Conservation (phyloP, 1,140 invertebrate species). For the Drosophila nasuta region DNA sequence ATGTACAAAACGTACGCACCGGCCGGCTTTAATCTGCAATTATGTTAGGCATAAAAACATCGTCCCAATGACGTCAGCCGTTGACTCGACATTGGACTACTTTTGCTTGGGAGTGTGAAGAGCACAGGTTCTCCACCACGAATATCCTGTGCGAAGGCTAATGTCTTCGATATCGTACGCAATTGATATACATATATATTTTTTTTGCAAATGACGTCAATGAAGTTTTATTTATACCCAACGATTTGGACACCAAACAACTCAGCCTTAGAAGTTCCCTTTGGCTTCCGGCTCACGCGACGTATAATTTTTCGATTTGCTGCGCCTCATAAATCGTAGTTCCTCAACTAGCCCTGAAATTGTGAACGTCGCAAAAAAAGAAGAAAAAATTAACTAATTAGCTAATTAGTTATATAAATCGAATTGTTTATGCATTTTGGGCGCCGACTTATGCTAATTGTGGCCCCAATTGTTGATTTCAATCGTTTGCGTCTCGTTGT, state of each 20-base stretch:
- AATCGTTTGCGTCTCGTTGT: not conserved
- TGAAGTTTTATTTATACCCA: slow-evolving; percentile 11
- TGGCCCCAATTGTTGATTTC: slow-evolving; percentile 34
- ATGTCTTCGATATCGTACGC: no score
- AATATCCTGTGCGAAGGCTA: slow-evolving; percentile 9
- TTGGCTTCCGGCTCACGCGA: slow-evolving; percentile 26
- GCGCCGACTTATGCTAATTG: slow-evolving; percentile 29
- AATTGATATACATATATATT: not conserved
- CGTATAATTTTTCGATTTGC: slow-evolving; percentile 8
- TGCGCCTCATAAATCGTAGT: slow-evolving; percentile 24
- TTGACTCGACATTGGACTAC: slow-evolving; percentile 69
- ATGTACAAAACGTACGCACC: slow-evolving; percentile 35
- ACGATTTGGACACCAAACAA: not conserved
- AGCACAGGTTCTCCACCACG: not conserved
- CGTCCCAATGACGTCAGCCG: slow-evolving; percentile 59
- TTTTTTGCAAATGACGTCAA: slow-evolving; percentile 24
- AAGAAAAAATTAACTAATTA: slow-evolving; percentile 17
- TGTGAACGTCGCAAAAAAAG: not conserved
- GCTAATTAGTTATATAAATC: slow-evolving; percentile 29
- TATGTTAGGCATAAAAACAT: slow-evolving; percentile 11
- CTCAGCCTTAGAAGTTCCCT: slow-evolving; percentile 8
- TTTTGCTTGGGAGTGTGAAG: slow-evolving; percentile 26
- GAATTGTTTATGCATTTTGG: slow-evolving; percentile 19
- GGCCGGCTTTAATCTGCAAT: slow-evolving; percentile 54
- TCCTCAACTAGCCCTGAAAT: not conserved